phyloP scores from a whole-genome alignment of 2,888 invertebrate species.

The Dorcus hopei region DNA sequence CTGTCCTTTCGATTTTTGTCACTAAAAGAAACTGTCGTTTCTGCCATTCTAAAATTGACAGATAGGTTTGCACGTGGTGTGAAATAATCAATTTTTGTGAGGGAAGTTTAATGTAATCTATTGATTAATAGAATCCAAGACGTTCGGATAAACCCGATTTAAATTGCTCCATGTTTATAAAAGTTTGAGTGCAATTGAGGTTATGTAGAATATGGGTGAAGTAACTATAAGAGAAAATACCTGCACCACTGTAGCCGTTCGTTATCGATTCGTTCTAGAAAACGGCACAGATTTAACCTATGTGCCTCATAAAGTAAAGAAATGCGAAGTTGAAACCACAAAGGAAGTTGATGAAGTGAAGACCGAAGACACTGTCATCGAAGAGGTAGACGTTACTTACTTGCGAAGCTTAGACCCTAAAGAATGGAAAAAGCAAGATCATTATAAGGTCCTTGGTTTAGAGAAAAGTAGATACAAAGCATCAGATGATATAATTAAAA shows the following conservation, averaged over 20 bases:
- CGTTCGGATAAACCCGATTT: background rate
- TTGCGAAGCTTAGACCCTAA: constrained; percentile 88
- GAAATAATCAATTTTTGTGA: background rate
- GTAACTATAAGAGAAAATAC: constrained; percentile 32
- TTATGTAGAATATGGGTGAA: constrained; percentile 42
- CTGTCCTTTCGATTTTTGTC: background rate
- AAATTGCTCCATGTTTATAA: background rate
- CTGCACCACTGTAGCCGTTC: constrained; percentile 42
- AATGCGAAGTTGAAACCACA: constrained; percentile 35
- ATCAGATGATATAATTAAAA: constrained; percentile 88
- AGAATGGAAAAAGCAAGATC: constrained; percentile 98
- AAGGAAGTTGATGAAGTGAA: constrained; percentile 25
- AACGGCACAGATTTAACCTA: constrained; percentile 37
- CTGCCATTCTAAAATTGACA: background rate
- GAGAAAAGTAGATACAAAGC: constrained; percentile 79
- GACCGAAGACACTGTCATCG: constrained; percentile 40
- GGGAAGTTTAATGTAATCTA: no score
- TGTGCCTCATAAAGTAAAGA: constrained; percentile 40
- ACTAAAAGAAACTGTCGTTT: constrained; percentile 6
- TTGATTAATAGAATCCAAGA: background rate
- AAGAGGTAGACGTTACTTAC: constrained; percentile 69
- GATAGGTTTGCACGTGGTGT: background rate
- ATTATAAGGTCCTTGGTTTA: constrained; percentile 93
- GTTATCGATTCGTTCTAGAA: constrained; percentile 43
- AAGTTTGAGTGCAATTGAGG: constrained; percentile 11